phyloP scores from a whole-genome alignment of 2,888 invertebrate species.

The Crossocerus cetratus region DNA sequence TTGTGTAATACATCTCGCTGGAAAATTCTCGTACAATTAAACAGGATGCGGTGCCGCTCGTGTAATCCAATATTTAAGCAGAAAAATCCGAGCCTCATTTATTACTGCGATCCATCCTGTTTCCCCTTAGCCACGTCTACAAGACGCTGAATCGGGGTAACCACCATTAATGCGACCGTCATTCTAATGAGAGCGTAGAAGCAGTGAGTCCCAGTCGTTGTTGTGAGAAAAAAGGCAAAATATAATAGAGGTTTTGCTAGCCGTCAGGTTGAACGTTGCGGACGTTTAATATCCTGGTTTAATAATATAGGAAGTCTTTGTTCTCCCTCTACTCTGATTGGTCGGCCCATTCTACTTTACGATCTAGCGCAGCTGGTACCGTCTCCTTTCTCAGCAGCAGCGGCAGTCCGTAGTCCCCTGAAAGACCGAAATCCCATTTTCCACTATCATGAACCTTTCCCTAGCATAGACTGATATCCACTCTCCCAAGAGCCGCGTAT shows the following conservation, averaged over 20 bases:
- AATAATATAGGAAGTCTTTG: slow-evolving; percentile 58
- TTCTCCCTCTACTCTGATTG: slow-evolving; percentile 47
- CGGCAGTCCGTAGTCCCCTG: slow-evolving; percentile 33
- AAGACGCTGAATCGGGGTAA: too few species aligned
- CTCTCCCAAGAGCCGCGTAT: slow-evolving; percentile 16
- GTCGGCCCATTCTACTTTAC: slow-evolving; percentile 48
- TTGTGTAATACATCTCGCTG: slow-evolving; percentile 21
- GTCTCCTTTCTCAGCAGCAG: slow-evolving; percentile 47
- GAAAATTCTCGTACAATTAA: too few species aligned
- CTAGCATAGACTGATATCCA: slow-evolving; percentile 22
- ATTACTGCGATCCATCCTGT: too few species aligned
- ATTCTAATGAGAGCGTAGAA: not conserved
- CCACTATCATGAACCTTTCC: slow-evolving; percentile 53
- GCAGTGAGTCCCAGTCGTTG: not conserved
- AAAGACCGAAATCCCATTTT: slow-evolving; percentile 64
- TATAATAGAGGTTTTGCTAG: slow-evolving; percentile 38
- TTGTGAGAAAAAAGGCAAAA: slow-evolving; percentile 11
- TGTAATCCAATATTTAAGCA: too few species aligned
- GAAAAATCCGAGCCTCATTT: too few species aligned
- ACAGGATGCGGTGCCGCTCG: too few species aligned
- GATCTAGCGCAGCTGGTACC: slow-evolving; percentile 52
- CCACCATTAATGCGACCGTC: too few species aligned
- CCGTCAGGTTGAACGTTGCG: slow-evolving; percentile 39
- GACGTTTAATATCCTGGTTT: slow-evolving; percentile 62
- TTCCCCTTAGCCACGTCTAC: too few species aligned